These are phyloP conservation scores for Boleophthalmus pectinirostris DNA, from an alignment of 2,113 vertebrate species.

Conservation along the genomic window DNA sequence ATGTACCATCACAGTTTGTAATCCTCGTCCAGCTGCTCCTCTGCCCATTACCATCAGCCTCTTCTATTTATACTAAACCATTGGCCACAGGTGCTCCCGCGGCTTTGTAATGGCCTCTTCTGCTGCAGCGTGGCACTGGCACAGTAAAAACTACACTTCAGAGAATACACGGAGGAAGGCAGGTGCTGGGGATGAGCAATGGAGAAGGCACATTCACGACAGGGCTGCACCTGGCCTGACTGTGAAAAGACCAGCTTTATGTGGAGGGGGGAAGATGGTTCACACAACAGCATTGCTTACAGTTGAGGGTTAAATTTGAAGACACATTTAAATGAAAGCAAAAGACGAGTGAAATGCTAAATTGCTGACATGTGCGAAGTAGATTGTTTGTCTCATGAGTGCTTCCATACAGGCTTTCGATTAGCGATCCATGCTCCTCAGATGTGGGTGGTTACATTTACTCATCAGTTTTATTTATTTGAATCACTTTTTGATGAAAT, in stretches of 20 bases:
- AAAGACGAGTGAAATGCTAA: not conserved
- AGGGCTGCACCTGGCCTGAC: slow-evolving; percentile 38
- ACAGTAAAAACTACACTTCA: slow-evolving; percentile 38
- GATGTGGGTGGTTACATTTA: no score
- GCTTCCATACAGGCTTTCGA: no score
- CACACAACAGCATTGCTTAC: not conserved
- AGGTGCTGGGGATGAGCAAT: slow-evolving; percentile 39
- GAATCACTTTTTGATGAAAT: no score
- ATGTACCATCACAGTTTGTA: slow-evolving; percentile 19
- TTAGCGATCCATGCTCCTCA: no score
- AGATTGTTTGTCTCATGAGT: no score
- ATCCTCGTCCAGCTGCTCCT: slow-evolving; percentile 26
- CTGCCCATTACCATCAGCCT: slow-evolving; percentile 24
- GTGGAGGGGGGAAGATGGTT: slow-evolving; percentile 3
- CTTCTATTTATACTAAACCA: slow-evolving; percentile 64
- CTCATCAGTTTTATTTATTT: no score
- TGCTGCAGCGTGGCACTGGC: slow-evolving; percentile 34
- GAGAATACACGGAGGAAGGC: slow-evolving; percentile 35
- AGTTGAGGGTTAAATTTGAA: no score
- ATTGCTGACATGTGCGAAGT: no score
- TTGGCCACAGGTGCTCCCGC: slow-evolving; percentile 55
- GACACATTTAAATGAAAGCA: not conserved
- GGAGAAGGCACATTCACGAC: slow-evolving; percentile 24
- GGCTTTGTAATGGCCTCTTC: slow-evolving; percentile 53
- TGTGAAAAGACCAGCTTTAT: not conserved